Conservation (phyloP, 2,113 vertebrate genomes). For the Eolophus roseicapilla region DNA sequence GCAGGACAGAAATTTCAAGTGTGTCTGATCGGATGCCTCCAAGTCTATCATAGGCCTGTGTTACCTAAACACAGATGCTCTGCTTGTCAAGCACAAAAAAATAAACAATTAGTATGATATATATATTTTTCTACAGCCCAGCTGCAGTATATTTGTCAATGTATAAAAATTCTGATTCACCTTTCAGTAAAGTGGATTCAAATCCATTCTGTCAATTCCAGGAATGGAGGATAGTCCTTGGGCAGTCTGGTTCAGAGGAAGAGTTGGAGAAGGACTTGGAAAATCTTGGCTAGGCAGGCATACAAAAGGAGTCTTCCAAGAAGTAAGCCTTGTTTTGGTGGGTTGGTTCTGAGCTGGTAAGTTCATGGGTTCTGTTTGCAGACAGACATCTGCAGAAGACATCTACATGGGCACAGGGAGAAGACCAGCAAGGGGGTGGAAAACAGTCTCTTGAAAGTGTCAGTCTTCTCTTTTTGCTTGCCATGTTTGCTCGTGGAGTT, state of each 20-base stretch:
- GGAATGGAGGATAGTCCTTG: not conserved
- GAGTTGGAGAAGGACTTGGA: not conserved
- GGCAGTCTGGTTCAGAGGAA: not conserved
- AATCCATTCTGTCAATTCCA: not conserved
- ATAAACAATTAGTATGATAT: not conserved
- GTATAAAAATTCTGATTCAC: not conserved
- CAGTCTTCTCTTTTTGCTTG: not conserved
- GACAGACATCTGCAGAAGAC: not conserved
- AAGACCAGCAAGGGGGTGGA: not conserved
- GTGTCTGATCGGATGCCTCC: not conserved
- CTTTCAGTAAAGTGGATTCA: not conserved
- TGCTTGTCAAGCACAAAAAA: not conserved
- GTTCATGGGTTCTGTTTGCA: not conserved
- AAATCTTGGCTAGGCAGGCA: not conserved
- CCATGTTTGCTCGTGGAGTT: not conserved
- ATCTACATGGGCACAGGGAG: fast-evolving
- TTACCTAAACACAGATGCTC: not conserved
- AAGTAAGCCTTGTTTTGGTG: not conserved
- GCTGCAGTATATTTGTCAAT: not conserved
- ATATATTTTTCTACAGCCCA: not conserved
- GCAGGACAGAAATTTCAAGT: not conserved
- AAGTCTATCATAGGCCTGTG: not conserved
- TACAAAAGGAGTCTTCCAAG: not conserved
- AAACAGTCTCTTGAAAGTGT: not conserved
- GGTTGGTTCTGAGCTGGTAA: not conserved